Evolutionary conservation across 2,797 vertebrate genomes (phyloP).

Genomic region (Varecia variegata): DNA sequence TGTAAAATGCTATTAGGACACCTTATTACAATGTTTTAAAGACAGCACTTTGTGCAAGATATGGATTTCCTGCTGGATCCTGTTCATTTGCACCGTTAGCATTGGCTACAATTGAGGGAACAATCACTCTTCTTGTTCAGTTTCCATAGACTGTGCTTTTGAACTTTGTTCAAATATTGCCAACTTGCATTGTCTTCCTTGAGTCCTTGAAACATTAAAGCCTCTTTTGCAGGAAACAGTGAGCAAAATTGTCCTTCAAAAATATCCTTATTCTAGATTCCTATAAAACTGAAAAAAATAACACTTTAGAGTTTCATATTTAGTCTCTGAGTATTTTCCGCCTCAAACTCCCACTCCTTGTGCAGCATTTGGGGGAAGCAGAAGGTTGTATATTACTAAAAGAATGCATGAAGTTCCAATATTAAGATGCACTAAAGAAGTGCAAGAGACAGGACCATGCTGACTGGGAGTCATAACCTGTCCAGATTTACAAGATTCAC

Average conservation of each 20-base stretch:
- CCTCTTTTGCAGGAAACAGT: not conserved
- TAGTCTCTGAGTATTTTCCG: not conserved
- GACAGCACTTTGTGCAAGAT: not conserved
- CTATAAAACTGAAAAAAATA: not conserved
- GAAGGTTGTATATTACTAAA: not conserved
- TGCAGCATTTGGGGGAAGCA: not conserved
- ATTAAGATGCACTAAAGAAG: not conserved
- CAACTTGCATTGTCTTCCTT: not conserved
- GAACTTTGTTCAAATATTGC: not conserved
- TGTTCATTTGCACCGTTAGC: not conserved
- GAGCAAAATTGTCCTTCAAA: not conserved
- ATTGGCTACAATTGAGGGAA: not conserved
- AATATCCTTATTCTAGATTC: not conserved
- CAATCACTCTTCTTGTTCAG: not conserved
- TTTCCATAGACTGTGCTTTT: not conserved
- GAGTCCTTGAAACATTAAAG: not conserved
- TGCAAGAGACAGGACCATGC: not conserved
- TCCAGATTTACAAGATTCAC: not conserved
- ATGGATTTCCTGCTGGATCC: slow-evolving; percentile 9
- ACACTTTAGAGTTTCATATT: not conserved
- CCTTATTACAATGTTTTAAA: not conserved
- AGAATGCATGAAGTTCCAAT: not conserved
- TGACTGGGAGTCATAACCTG: not conserved
- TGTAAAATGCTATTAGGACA: not conserved
- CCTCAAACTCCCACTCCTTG: not conserved